phyloP scores from a whole-genome alignment of 2,797 vertebrate species.

The Ctenochaetus hawaiiensis region DNA sequence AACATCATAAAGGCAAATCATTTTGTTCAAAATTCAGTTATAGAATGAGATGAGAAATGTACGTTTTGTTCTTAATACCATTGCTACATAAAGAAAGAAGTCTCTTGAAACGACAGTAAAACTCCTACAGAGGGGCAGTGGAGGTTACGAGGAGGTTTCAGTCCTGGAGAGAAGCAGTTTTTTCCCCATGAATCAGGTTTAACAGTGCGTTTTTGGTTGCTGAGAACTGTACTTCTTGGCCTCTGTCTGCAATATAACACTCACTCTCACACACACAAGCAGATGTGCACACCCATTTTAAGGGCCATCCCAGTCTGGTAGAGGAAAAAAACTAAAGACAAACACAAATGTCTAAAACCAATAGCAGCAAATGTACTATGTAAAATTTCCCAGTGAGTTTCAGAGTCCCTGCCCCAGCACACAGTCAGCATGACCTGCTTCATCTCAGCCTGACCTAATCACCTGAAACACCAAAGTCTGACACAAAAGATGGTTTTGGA shows the following conservation, averaged over 20 bases:
- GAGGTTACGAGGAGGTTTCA: constrained; percentile 51
- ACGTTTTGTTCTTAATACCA: constrained; percentile 54
- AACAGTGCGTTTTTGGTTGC: constrained; percentile 65
- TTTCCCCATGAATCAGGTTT: constrained; percentile 34
- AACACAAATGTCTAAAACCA: constrained; percentile 71
- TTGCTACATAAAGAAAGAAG: constrained; percentile 77
- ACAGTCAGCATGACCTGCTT: constrained; percentile 54
- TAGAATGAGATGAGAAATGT: constrained; percentile 61
- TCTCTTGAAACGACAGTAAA: constrained; percentile 55
- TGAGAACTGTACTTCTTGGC: constrained; percentile 49
- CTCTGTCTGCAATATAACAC: constrained; percentile 51
- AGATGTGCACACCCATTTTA: constrained; percentile 47
- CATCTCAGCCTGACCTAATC: constrained; percentile 43
- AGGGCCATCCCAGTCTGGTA: constrained; percentile 47
- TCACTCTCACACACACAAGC: constrained; percentile 41
- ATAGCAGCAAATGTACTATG: constrained; percentile 83
- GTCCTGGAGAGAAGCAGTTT: constrained; percentile 35
- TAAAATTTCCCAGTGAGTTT: constrained; percentile 77
- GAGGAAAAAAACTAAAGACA: constrained; percentile 55
- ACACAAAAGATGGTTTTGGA: constrained; percentile 61
- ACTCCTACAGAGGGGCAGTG: constrained; percentile 50
- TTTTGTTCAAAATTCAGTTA: constrained; percentile 59
- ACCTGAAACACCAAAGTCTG: constrained; percentile 58
- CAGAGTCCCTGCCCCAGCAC: constrained; percentile 59
- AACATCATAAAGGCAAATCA: constrained; percentile 61